Conservation (phyloP, 2,113 vertebrate genomes). For the Sisor rabdophorus region DNA sequence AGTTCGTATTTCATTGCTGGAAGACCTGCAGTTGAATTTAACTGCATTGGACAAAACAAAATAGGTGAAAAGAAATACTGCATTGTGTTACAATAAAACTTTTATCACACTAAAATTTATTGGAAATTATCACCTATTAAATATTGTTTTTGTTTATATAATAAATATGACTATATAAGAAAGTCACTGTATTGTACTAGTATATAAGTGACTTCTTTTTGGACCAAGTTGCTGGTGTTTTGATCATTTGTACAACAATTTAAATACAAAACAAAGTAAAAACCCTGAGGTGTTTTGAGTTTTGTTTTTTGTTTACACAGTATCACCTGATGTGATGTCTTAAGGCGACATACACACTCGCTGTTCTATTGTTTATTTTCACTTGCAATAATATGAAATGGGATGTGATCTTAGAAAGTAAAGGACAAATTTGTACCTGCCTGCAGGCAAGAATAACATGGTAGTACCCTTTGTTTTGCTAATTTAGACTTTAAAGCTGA, state of each 20-base stretch:
- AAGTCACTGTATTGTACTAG: slow-evolving; percentile 3
- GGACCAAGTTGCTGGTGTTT: slow-evolving; percentile 35
- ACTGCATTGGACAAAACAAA: not conserved
- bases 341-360: too few relatives aligned
- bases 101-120: not conserved
- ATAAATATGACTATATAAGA: not conserved
- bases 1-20: not conserved
- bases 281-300: not conserved
- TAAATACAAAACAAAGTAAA: slow-evolving; percentile 46
- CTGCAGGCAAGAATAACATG: too few relatives aligned
- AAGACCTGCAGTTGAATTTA: not conserved
- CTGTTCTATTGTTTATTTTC: too few relatives aligned
- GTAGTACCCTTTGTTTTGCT: too few relatives aligned
- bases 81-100: not conserved
- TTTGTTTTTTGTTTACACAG: slow-evolving; percentile 1
- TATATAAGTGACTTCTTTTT: slow-evolving; percentile 17
- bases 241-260: slow-evolving; percentile 43
- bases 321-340: not conserved
- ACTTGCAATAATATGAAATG: too few relatives aligned
- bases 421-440: too few relatives aligned
- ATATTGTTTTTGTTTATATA: not conserved
- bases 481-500: too few relatives aligned
- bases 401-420: too few relatives aligned
- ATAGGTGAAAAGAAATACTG: too few relatives aligned
- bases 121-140: not conserved